Percentiles rank a stretch among this genome's conserved stretches.
phyloP scores from a whole-genome alignment of 2,113 vertebrate genomes.

The Eleginops maclovinus region DNA sequence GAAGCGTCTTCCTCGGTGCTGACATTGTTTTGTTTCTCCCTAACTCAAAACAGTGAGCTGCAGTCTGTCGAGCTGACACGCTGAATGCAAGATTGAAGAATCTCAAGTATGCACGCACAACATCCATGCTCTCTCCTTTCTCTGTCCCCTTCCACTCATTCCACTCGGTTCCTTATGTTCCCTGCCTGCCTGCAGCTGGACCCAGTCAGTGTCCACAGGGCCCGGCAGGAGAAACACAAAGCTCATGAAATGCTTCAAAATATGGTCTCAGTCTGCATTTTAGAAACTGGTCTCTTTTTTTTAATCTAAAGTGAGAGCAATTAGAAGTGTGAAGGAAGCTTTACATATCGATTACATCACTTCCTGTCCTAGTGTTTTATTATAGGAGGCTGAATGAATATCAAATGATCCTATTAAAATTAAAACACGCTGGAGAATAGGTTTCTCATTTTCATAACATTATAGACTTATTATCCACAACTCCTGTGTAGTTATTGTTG shows the following conservation, averaged over 20 bases:
- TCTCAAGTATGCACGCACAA: constrained; percentile 68
- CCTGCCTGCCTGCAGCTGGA: constrained; percentile 45
- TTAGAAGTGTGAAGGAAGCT: not conserved
- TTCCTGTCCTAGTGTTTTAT: not conserved
- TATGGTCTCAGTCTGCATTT: not conserved
- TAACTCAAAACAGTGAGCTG: constrained; percentile 70
- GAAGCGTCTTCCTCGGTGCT: constrained; percentile 43
- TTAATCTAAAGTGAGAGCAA: not conserved
- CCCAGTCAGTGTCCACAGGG: constrained; percentile 14
- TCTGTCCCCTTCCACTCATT: constrained; percentile 32
- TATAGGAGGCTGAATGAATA: not conserved
- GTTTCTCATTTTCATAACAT: too few relatives aligned
- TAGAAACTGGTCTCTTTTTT: not conserved
- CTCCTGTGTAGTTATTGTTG: too few relatives aligned
- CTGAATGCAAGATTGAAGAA: constrained; percentile 69
- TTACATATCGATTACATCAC: not conserved
- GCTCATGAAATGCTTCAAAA: constrained; percentile 3
- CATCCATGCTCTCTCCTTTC: constrained; percentile 44
- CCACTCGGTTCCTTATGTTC: constrained; percentile 15
- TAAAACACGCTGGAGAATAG: not conserved
- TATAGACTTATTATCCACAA: too few relatives aligned
- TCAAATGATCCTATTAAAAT: not conserved
- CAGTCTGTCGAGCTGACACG: constrained; percentile 53
- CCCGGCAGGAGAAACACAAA: constrained; percentile 19
- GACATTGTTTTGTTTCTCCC: constrained; percentile 73